Conservation (phyloP, 2,113 vertebrate species). For the Sporophila hypoxantha region DNA sequence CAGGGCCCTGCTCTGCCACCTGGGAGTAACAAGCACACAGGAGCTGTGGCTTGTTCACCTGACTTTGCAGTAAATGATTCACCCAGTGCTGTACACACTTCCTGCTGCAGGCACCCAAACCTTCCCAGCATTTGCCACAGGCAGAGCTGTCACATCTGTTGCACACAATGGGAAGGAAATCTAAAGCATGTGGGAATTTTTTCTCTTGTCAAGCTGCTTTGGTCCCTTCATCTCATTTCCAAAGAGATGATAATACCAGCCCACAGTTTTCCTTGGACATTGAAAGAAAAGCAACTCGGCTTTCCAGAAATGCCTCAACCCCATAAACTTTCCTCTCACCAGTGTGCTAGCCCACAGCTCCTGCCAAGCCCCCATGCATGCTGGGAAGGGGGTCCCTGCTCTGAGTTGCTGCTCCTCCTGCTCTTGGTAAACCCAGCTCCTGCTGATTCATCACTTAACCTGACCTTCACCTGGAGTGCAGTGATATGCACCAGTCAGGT, state of each 20-base stretch:
- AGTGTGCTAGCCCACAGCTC: not conserved
- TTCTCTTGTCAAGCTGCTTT: not conserved
- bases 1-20: fast-evolving
- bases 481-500: not conserved
- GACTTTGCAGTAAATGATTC: not conserved
- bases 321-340: not conserved
- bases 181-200: not conserved
- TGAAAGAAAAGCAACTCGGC: not conserved
- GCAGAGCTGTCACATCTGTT: not conserved
- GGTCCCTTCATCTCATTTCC: not conserved
- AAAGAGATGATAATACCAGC: not conserved
- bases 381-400: not conserved
- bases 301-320: not conserved
- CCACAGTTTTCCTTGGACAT: not conserved
- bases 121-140: not conserved
- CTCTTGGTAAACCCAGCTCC: not conserved
- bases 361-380: not conserved
- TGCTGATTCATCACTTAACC: not conserved
- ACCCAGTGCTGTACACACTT: not conserved
- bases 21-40: not conserved
- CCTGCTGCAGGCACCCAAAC: not conserved
- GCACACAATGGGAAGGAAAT: not conserved
- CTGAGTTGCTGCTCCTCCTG: not conserved
- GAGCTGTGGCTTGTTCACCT: not conserved
- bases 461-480: not conserved